Evolutionary conservation across 2,888 invertebrate genomes (phyloP), one percentile per base, ranked within the genome.

Genomic region (Sinotaia quadrata): DNA sequence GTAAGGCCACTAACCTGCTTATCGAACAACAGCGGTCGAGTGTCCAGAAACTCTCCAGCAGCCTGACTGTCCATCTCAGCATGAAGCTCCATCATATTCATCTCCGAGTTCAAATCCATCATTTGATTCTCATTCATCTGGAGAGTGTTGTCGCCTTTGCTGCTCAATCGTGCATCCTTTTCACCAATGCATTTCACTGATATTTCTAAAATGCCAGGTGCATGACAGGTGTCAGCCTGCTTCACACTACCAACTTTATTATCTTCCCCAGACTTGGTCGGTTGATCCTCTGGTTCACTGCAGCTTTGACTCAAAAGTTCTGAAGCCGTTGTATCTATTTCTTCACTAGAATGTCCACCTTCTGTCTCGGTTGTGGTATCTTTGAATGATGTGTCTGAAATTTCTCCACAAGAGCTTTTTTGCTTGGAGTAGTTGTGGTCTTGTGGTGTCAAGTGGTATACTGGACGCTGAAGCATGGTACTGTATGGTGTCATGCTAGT

Each of bases 391-490:
- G 59, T 65, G 33, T 74, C 74, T 2, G 72, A 68, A 33, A 71
- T 61, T 15, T 71, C 71, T 27, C 62, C 60, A 18, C 62, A 57
- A 21, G 65, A 68, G 51, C 78, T 80, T 56, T 79, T 81, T 67
- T 80, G 79, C 58, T 75, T 75, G 68, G 80, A 82, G 74, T 86
- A 86, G 37, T 81, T 82, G 69, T 86, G 86, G 71, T 86, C 85
- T 63, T 73, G 74, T 5, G 79, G 77, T 2, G 75, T 77, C 61
- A 67, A 71, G 57, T 78, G 75, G 33, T 71, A 75, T 21, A 74
- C 68, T 1, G 61, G 71, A 27, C 41, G 54, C 60, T 60, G 66
- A 44, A 27, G 65, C 54, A 51, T 34, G 49, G 49, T 52, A 59
- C 59, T 67, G 58, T 67, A 58, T 15, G 63, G 36, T 12, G 75